Percentiles rank a stretch among this genome's conserved stretches.
Evolutionary conservation across 2,888 invertebrate genomes (phyloP).

Genomic region (Caenorhabditis virilis): DNA sequence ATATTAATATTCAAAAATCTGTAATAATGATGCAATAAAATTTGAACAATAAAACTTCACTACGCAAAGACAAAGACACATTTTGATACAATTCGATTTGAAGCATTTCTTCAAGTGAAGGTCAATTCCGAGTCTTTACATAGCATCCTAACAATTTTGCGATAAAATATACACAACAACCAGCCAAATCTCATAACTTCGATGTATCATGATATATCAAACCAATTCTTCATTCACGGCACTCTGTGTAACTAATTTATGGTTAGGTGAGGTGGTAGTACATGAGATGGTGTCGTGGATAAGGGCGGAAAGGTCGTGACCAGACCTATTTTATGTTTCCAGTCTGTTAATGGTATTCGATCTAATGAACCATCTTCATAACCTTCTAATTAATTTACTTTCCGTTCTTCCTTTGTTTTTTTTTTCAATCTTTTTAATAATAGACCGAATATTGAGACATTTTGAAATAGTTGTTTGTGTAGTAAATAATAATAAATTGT

Average conservation of each 20-base stretch:
- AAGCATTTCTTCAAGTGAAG: too few relatives aligned
- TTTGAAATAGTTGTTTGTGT: not conserved
- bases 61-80: too few relatives aligned
- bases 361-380: constrained; percentile 19
- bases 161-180: too few relatives aligned
- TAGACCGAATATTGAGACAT: too few relatives aligned
- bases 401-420: constrained; percentile 12
- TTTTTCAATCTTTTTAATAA: constrained; percentile 17
- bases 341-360: not conserved
- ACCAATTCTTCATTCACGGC: constrained; percentile 31
- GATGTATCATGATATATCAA: too few relatives aligned
- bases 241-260: constrained; percentile 42
- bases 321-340: constrained; percentile 8
- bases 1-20: too few relatives aligned
- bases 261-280: constrained; percentile 40
- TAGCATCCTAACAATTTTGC: too few relatives aligned
- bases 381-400: constrained; percentile 7
- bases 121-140: too few relatives aligned
- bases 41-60: too few relatives aligned
- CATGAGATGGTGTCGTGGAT: constrained; percentile 39
- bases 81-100: too few relatives aligned
- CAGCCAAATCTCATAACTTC: too few relatives aligned
- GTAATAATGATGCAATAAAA: too few relatives aligned
- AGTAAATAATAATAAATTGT: not conserved
- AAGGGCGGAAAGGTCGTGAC: constrained; percentile 30